Base-by-base conservation (phyloP, 1,140 invertebrate species). In the Microvelia longipes region DNA sequence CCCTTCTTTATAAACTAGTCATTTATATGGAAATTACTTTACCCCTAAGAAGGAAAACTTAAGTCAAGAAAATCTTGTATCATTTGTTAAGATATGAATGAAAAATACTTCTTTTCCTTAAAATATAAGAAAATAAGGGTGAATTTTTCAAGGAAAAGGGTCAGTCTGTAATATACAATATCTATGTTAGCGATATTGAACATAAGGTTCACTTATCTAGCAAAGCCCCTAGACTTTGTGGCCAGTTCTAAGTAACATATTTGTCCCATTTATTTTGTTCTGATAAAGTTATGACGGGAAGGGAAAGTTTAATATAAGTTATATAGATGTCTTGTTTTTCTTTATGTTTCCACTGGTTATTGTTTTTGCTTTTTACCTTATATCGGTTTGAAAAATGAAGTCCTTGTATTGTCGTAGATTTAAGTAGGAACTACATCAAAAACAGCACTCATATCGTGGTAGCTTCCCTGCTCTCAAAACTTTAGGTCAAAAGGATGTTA, bases 11-110 rank as follows among this genome's bases (percentile, higher is more conserved):
- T 69, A n/a, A n/a, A n/a, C n/a, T n/a, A n/a, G 68, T 73, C 72
- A 73, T 73, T 73, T 73, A 73, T 73, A 73, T 73, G 72, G 72
- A 71, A 73, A 73, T 73, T n/a, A n/a, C n/a, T n/a, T n/a, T n/a
- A n/a, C n/a, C n/a, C n/a, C n/a, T n/a, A n/a, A n/a, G n/a, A n/a
- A n/a, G n/a, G 62, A 35, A 28, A 28, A 19, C 13, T 2, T 11
- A 11, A 27, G 28, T 28, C 14, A n/a, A 27, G 63, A 73, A 65
- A 68, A 67, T 62, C 68, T 69, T 66, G 2, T 71, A 70, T 71
- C 72, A 71, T 73, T 73, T 73, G 35, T 50, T 62, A 68, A 69
- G 68, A 71, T 73, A 73, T 70, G 72, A 71, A 69, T 71, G 70
- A 71, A 73, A 69, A 73, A 71, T 71, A 71, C 62, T 29, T 63